Percentiles rank a stretch among this genome's conserved stretches.
These are phyloP conservation scores for Amyelois transitella DNA, from an alignment of 1,140 invertebrate genomes.

Conservation along the genomic window DNA sequence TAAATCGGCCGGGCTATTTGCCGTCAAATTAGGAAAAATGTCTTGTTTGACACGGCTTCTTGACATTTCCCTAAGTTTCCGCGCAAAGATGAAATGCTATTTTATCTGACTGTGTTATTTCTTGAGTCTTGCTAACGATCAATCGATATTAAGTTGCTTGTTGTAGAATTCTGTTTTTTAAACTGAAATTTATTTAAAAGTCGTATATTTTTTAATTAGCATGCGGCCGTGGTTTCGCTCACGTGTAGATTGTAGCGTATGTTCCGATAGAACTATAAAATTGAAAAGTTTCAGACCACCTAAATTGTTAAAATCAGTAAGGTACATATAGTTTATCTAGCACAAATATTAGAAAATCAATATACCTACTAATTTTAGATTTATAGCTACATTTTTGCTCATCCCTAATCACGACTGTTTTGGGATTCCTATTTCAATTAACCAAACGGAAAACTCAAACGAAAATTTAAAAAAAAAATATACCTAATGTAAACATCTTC, in stretches of 20 bases:
- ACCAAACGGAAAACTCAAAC: neutral
- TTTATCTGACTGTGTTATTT: neutral
- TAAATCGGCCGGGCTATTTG: slow-evolving; percentile 10
- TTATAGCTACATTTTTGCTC: no score
- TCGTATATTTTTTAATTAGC: no score
- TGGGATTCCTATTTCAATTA: neutral
- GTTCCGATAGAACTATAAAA: no score
- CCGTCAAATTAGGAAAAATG: slow-evolving; percentile 34
- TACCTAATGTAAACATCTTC: slow-evolving; percentile 16
- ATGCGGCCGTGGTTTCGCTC: no score
- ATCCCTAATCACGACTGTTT: neutral
- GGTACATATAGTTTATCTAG: no score
- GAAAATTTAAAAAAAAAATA: neutral
- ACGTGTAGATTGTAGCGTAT: no score
- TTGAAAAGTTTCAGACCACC: neutral
- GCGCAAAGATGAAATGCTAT: neutral
- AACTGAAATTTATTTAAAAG: no score
- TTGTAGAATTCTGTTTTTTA: neutral
- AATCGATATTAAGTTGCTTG: neutral
- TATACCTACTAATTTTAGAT: no score
- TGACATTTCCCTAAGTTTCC: neutral
- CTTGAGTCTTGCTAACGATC: neutral
- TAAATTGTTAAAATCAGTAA: no score
- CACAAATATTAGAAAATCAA: no score
- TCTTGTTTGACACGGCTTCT: slow-evolving; percentile 31